A percentile compares a stretch with the other conserved stretches of the same genome.
Evolutionary conservation across 2,888 invertebrate species (phyloP).

Genomic region (Syritta pipiens): DNA sequence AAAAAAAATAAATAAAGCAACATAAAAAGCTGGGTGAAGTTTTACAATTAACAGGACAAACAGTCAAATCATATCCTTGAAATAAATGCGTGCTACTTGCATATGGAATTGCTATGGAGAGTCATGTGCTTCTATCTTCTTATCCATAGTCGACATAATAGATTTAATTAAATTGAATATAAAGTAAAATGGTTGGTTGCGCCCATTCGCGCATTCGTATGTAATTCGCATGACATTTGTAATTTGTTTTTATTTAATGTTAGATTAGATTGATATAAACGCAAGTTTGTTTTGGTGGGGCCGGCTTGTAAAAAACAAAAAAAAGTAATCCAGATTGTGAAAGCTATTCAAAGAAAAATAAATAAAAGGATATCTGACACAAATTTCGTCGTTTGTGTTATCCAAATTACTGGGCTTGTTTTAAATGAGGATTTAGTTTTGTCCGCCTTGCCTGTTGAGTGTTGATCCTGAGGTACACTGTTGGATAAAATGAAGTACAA

Average conservation of each 20-base stretch:
- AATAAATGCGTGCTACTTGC: conserved; percentile 52
- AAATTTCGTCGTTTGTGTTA: no score
- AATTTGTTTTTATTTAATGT: conserved; percentile 35
- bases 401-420: no score
- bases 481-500: no score
- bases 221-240: conserved; percentile 50
- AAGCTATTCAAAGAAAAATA: no score
- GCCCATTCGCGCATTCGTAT: not conserved
- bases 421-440: no score
- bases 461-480: no score
- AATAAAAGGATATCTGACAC: no score
- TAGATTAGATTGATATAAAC: conserved; percentile 40
- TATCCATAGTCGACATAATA: conserved; percentile 36
- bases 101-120: conserved; percentile 13
- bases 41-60: conserved; percentile 62
- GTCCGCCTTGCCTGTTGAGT: no score
- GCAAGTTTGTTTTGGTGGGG: not conserved
- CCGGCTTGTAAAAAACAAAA: no score
- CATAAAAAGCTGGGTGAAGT: conserved; percentile 60
- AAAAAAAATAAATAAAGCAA: conserved; percentile 60
- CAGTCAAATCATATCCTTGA: conserved; percentile 55
- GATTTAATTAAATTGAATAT: conserved; percentile 56
- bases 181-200: conserved; percentile 2
- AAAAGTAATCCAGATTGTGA: conserved; percentile 23
- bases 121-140: conserved; percentile 19